Evolutionary conservation across 2,888 invertebrate species (phyloP), one percentile per base, ranked within the genome.

Genomic region (Crematogaster levior): DNA sequence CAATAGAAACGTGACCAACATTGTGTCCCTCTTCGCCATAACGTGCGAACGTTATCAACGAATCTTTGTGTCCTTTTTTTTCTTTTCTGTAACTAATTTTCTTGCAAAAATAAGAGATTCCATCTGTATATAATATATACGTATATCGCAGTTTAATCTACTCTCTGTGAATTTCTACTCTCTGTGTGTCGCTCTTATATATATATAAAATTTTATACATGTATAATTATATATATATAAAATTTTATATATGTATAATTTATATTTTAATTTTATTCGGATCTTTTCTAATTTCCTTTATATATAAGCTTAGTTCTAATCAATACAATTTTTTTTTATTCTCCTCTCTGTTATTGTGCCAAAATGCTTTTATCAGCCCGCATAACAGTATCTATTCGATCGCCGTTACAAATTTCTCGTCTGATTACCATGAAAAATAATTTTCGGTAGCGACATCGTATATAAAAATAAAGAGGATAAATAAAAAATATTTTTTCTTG

Each of bases 381-480:
- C 40, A 1, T 24, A 53, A 40, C 15, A 40, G 24, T 40, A 80
- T 72, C 48, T 72, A 46, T 1, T 40, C 18, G 37, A 53, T 60
- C 61, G 60, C 43, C 18, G 27, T 61, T 63, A 37, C n/a, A 53
- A 58, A 80, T 74, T 34, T 63, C 27, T 58, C 82, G 40, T 63
- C 3, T 43, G 18, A 43, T 73, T 73, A 21, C 5, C 37, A 24
- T n/a, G 21, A 63, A 56, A 81, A 83, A 83, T 65, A 46, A 65
- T 77, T 85, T 81, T 79, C 81, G 81, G 79, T 87, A 85, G 83
- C 87, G 84, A 88, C 84, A 85, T 86, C 81, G 73, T 93, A 93
- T 93, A 93, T 91, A 93, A 93, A 93, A 93, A 93, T 93, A 93
- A 93, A 91, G 89, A 34, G 88, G 91, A 89, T 89, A 92, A 93